Base-by-base conservation (phyloP, 2,797 vertebrate genomes). In the Hirundo rustica region DNA sequence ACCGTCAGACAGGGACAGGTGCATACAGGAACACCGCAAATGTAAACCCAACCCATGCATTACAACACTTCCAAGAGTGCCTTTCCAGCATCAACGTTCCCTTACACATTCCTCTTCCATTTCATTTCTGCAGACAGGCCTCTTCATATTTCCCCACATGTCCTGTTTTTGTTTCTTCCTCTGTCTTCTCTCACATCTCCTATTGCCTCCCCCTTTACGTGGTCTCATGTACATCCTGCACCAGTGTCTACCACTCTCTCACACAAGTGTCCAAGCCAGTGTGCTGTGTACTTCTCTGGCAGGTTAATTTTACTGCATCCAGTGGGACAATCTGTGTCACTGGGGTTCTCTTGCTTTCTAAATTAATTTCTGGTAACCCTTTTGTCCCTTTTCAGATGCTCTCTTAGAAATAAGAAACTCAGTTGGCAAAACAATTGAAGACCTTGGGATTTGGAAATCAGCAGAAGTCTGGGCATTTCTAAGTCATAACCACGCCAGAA, bases 401-500 rank as follows among this genome's bases (percentile, higher is more conserved):
- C 7, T 68, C 21, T 45, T 36, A 78, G 51, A 80, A 91, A 66
- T 34, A 36, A 82, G 32, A 57, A 66, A 44, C 14, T 70, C 30
- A 38, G 0, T 11, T 54, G 32, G 3, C 34, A 65, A 80, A 91
- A 60, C 26, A 60, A 54, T 16, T 51, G 40, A 70, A 71, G 34
- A 85, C n/a, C 12, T 73, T 75, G 45, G 51, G 47, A 93, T 92
- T 13, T 91, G n/a, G 53, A 85, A 88, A 64, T 38, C n/a, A 91
- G 30, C 48, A 55, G 66, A 61, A 79, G 8, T 67, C n/a, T 90
- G 57, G 54, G 57, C 64, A 67, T 36, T 57, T 70, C 70, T 92
- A 95, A 94, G 72, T 86, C 67, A 79, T 62, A 96, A 58, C 20
- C 27, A 54, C 32, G 83, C 9, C 61, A 76, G 77, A 92, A 89